Conservation (phyloP, 2,113 vertebrate species). For the Gobius niger region DNA sequence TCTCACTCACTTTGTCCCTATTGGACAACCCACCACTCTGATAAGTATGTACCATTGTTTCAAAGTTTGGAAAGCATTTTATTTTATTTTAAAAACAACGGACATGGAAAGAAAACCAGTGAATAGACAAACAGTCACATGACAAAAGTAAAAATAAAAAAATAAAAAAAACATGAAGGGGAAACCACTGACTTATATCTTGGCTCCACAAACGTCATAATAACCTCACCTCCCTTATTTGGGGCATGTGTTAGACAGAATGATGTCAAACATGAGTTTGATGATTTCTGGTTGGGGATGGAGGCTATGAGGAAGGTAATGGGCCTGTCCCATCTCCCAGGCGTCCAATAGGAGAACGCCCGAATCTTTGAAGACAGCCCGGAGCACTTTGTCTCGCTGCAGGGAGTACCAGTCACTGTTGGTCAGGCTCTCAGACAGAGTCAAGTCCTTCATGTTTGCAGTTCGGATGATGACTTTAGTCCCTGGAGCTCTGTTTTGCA, state of each 20-base stretch:
- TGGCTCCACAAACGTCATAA: too few relatives aligned
- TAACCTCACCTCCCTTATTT: slow-evolving; percentile 10
- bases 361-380: slow-evolving; percentile 19
- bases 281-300: background rate
- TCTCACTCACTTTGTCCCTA: too few relatives aligned
- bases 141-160: too few relatives aligned
- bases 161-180: too few relatives aligned
- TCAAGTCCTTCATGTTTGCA: slow-evolving; percentile 83
- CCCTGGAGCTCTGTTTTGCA: slow-evolving; percentile 84
- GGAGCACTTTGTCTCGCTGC: background rate
- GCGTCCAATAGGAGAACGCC: background rate
- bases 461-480: slow-evolving; percentile 84
- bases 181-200: too few relatives aligned
- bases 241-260: slow-evolving; percentile 86
- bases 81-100: too few relatives aligned
- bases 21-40: too few relatives aligned
- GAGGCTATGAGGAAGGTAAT: background rate
- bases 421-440: slow-evolving; percentile 80
- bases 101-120: too few relatives aligned
- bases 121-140: too few relatives aligned
- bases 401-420: slow-evolving; percentile 91
- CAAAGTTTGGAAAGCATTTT: too few relatives aligned
- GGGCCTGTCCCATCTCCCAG: slow-evolving; percentile 5
- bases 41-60: too few relatives aligned
- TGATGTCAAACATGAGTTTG: slow-evolving; percentile 76